Percentiles rank a stretch among this genome's conserved stretches.
Evolutionary conservation across 2,888 invertebrate genomes (phyloP).

Genomic region (Bembecia ichneumoniformis): DNA sequence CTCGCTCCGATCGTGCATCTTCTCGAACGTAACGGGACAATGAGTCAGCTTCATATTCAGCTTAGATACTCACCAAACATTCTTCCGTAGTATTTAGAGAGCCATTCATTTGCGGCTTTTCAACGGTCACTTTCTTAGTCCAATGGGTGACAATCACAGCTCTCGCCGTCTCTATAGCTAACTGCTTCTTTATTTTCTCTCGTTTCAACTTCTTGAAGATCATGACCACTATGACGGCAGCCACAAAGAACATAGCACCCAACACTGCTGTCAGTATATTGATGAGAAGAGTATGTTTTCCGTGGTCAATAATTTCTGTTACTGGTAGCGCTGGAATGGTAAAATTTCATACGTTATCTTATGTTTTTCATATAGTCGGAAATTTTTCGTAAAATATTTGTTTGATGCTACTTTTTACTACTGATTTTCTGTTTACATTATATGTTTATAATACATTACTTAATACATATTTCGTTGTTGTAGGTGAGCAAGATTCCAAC

Average conservation of each 20-base stretch:
- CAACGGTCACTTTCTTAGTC: slow-evolving; percentile 92
- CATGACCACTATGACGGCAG: slow-evolving; percentile 74
- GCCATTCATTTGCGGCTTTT: slow-evolving; percentile 80
- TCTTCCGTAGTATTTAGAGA: slow-evolving; percentile 73
- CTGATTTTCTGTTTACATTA: not conserved
- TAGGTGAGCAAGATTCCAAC: too few relatives aligned
- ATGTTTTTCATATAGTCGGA: too few relatives aligned
- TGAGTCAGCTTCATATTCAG: too few relatives aligned
- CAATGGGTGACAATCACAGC: slow-evolving; percentile 89
- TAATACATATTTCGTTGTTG: too few relatives aligned
- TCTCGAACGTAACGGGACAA: too few relatives aligned
- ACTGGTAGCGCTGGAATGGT: slow-evolving; percentile 41
- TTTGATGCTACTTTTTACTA: not conserved
- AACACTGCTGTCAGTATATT: slow-evolving; percentile 74
- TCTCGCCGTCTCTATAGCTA: slow-evolving; percentile 84
- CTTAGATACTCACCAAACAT: slow-evolving; percentile 66
- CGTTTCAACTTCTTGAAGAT: slow-evolving; percentile 80
- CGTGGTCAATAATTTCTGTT: slow-evolving; percentile 45
- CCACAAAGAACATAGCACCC: slow-evolving; percentile 73
- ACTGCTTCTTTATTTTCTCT: slow-evolving; percentile 84
- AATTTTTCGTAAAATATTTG: not conserved
- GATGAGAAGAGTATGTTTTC: slow-evolving; percentile 69
- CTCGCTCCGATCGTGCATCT: too few relatives aligned
- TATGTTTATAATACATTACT: too few relatives aligned
- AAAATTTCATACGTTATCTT: not conserved